phyloP scores from a whole-genome alignment of 2,797 vertebrate genomes.

The Coregonus suidteri region DNA sequence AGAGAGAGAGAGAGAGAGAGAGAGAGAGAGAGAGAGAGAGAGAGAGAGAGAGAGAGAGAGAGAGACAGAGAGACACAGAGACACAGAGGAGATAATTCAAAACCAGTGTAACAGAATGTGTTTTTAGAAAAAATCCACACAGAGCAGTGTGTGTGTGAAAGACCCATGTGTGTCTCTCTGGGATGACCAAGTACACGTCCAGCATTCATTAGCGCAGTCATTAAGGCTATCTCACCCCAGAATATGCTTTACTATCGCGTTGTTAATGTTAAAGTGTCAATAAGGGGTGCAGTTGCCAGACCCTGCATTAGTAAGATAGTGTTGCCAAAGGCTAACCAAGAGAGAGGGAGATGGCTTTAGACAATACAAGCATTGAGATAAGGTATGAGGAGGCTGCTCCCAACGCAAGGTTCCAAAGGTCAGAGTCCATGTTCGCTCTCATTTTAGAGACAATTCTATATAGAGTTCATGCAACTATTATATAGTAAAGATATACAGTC shows the following conservation, averaged over 20 bases:
- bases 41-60: too few relatives aligned
- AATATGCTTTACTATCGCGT: constrained; percentile 59
- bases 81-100: not conserved
- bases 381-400: constrained; percentile 4
- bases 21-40: not conserved
- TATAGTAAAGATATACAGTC: constrained; percentile 11
- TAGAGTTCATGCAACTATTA: constrained; percentile 55
- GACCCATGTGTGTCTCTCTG: constrained; percentile 44
- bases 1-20: too few relatives aligned
- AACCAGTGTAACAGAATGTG: constrained; percentile 4
- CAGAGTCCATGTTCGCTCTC: constrained; percentile 12
- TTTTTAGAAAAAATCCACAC: constrained; percentile 30
- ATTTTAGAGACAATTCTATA: constrained; percentile 54
- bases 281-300: constrained; percentile 39
- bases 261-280: constrained; percentile 30
- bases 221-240: constrained; percentile 65
- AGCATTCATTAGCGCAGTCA: constrained; percentile 28
- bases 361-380: not conserved
- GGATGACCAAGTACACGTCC: constrained; percentile 51
- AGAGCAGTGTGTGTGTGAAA: constrained; percentile 30
- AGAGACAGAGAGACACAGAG: not conserved
- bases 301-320: constrained; percentile 50
- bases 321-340: constrained; percentile 53
- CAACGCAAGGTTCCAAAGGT: constrained; percentile 57
- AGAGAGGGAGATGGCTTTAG: constrained; percentile 13